These are phyloP conservation scores for Meandrina meandrites DNA, from an alignment of 92 coral and sea anemone genomes.

Conservation along the genomic window DNA sequence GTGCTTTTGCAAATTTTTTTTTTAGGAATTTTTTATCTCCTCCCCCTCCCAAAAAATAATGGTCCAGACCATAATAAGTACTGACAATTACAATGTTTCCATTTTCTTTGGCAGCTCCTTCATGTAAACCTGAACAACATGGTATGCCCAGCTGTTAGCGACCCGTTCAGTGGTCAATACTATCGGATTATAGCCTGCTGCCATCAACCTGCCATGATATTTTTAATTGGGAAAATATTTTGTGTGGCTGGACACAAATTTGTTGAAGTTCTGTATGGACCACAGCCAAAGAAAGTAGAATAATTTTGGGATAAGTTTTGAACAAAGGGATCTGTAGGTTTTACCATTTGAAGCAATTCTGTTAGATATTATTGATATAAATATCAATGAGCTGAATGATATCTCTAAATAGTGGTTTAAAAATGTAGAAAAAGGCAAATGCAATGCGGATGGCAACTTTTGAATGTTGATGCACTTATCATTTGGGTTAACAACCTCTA, in stretches of 20 bases:
- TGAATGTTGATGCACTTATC: no score
- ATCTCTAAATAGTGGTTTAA: neutral
- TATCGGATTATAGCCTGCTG: conserved; percentile 76
- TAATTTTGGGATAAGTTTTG: neutral
- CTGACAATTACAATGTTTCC: neutral
- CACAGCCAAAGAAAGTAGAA: conserved; percentile 20
- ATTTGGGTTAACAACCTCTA: no score
- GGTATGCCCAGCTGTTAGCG: conserved; percentile 91
- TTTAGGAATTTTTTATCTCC: no score
- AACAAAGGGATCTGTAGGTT: neutral
- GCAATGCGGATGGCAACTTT: no score
- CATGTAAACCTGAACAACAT: conserved; percentile 86
- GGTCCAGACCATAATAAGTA: no score
- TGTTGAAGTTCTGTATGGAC: conserved; percentile 1
- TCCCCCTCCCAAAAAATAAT: no score
- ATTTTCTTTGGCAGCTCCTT: conserved; percentile 60
- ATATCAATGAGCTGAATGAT: neutral
- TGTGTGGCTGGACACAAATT: conserved; percentile 62
- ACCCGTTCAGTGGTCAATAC: conserved; percentile 88
- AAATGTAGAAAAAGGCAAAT: no score
- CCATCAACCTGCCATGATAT: conserved; percentile 78
- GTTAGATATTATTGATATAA: neutral
- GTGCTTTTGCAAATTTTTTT: no score
- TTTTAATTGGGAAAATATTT: conserved; percentile 75
- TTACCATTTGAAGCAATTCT: neutral